Evolutionary conservation across 2,797 vertebrate species (phyloP).

Genomic region (Ctenosaura bakeri): DNA sequence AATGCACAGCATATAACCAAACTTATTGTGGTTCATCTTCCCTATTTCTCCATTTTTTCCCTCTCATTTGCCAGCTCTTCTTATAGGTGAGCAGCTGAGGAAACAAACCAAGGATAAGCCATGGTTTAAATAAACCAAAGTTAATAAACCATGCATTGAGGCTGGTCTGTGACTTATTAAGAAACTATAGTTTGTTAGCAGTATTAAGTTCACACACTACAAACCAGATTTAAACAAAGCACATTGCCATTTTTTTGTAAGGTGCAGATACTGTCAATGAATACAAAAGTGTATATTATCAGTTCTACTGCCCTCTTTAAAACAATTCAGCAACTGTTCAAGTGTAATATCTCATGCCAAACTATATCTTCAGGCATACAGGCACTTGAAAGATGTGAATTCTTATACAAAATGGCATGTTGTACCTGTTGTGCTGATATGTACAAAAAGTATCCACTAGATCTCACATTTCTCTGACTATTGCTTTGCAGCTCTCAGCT

Average conservation of each 20-base stretch:
- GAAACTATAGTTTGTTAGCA: too few relatives aligned
- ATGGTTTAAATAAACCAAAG: background rate
- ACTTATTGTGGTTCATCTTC: background rate
- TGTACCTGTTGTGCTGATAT: background rate
- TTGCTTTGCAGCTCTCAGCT: background rate
- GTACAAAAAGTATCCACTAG: background rate
- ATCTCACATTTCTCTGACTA: background rate
- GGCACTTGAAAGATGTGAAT: background rate
- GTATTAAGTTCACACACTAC: too few relatives aligned
- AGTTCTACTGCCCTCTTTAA: background rate
- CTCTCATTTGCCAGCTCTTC: background rate
- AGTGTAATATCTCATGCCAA: too few relatives aligned
- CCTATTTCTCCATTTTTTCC: background rate
- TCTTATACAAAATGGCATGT: background rate
- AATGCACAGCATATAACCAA: background rate
- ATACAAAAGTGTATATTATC: conserved; percentile 33
- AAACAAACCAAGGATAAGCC: background rate
- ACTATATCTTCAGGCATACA: background rate
- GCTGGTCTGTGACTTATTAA: too few relatives aligned
- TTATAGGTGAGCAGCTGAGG: background rate
- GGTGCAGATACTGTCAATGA: conserved; percentile 50
- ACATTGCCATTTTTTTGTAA: background rate
- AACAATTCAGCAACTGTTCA: background rate
- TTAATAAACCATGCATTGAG: background rate
- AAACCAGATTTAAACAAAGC: too few relatives aligned